Percentiles rank a stretch among this genome's conserved stretches.
phyloP scores from a whole-genome alignment of 2,888 invertebrate genomes.

The Buathra laborator region DNA sequence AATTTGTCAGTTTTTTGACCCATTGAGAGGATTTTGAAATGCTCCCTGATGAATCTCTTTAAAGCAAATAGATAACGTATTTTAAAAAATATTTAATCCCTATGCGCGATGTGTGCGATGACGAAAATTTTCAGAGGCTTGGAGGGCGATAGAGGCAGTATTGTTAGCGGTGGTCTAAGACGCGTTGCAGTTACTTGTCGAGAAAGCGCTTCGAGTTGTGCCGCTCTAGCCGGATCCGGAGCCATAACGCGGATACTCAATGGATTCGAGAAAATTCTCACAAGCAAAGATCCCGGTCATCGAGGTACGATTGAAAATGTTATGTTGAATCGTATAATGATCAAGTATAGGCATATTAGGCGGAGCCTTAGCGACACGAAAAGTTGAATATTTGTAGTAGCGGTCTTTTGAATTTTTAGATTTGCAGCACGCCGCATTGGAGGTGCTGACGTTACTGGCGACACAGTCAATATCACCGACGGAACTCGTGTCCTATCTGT shows the following conservation, averaged over 20 bases:
- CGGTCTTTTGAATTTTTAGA: conserved; percentile 85
- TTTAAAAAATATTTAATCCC: too few relatives aligned
- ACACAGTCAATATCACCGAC: conserved; percentile 86
- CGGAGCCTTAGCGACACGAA: too few relatives aligned
- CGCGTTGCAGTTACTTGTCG: conserved; percentile 83
- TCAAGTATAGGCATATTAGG: too few relatives aligned
- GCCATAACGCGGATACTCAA: conserved; percentile 83
- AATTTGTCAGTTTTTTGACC: too few relatives aligned
- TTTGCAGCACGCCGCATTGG: conserved; percentile 89
- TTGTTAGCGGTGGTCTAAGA: conserved; percentile 81
- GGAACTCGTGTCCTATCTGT: conserved; percentile 88
- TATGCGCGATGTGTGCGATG: neutral
- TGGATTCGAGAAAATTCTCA: conserved; percentile 82
- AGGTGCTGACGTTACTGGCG: conserved; percentile 87
- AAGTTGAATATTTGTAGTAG: conserved; percentile 5
- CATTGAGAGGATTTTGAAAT: too few relatives aligned
- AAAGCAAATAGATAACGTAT: too few relatives aligned
- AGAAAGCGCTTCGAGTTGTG: conserved; percentile 84
- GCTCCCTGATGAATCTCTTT: too few relatives aligned
- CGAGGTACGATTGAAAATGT: conserved; percentile 75
- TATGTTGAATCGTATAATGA: too few relatives aligned
- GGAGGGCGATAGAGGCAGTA: conserved; percentile 77
- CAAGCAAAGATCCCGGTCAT: conserved; percentile 77
- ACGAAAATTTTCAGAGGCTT: conserved; percentile 74
- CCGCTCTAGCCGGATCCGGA: conserved; percentile 84